These are phyloP conservation scores for Meloidogyne hapla DNA, from an alignment of 1,140 invertebrate genomes.

Conservation along the genomic window DNA sequence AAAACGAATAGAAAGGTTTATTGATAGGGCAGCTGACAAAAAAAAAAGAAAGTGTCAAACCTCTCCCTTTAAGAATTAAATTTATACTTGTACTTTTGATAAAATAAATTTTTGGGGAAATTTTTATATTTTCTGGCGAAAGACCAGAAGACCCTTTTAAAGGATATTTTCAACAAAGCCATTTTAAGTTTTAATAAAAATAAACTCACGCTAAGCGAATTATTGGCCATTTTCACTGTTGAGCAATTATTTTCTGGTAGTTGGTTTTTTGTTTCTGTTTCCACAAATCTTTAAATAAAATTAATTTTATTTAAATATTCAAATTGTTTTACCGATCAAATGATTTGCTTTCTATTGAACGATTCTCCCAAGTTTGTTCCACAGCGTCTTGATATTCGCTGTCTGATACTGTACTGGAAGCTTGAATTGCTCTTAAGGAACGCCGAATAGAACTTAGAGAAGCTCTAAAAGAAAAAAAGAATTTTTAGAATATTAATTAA, in stretches of 20 bases:
- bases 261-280: not conserved
- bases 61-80: not conserved
- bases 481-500: no score
- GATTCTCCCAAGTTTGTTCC: not conserved
- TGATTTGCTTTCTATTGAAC: not conserved
- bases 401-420: constrained; percentile 2
- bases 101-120: no score
- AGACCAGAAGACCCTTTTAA: no score
- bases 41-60: not conserved
- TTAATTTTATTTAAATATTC: not conserved
- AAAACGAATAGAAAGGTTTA: not conserved
- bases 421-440: not conserved
- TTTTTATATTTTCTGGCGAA: no score
- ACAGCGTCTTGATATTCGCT: constrained; percentile 5
- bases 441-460: not conserved
- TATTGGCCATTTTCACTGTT: not conserved
- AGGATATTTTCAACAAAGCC: no score
- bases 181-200: not conserved
- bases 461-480: not conserved
- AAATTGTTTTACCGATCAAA: not conserved
- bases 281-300: not conserved
- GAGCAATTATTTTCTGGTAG: not conserved
- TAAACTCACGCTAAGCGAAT: not conserved
- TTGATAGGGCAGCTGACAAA: constrained; percentile 3
- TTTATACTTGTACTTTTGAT: not conserved